A percentile compares a stretch with the other conserved stretches of the same genome.
phyloP scores from a whole-genome alignment of 2,113 vertebrate species.

The Petrocephalus microphthalmus region DNA sequence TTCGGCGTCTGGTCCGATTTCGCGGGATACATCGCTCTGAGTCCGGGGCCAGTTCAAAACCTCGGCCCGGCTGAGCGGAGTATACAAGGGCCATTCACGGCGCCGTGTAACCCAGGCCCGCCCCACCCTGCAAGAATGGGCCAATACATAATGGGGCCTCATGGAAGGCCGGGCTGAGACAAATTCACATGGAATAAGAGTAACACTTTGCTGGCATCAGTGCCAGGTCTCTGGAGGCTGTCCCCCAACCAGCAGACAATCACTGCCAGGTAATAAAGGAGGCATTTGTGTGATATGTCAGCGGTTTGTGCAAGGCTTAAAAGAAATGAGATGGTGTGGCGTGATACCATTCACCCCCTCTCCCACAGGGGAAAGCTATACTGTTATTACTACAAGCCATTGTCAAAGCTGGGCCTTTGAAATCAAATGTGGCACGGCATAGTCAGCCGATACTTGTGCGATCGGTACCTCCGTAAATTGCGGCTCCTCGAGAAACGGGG shows the following conservation, averaged over 20 bases:
- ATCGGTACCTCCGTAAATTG: constrained; percentile 65
- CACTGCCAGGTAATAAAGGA: constrained; percentile 83
- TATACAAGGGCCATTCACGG: constrained; percentile 69
- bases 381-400: constrained; percentile 80
- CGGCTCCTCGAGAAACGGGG: constrained; percentile 43
- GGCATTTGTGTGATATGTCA: constrained; percentile 81
- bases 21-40: constrained; percentile 27
- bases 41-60: constrained; percentile 41
- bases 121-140: constrained; percentile 52
- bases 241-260: constrained; percentile 74
- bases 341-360: constrained; percentile 69
- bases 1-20: constrained; percentile 40
- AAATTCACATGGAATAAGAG: constrained; percentile 64
- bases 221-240: constrained; percentile 61
- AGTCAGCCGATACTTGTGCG: constrained; percentile 95
- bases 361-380: constrained; percentile 69
- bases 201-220: constrained; percentile 68
- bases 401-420: constrained; percentile 70
- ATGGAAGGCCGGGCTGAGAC: constrained; percentile 53
- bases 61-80: constrained; percentile 32
- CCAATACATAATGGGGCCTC: constrained; percentile 59
- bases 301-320: constrained; percentile 72
- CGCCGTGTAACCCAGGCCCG: constrained; percentile 51
- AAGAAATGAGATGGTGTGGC: constrained; percentile 79
- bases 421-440: constrained; percentile 70